Base-by-base conservation (phyloP, 1,140 invertebrate genomes). In the Leptinotarsa defecta region DNA sequence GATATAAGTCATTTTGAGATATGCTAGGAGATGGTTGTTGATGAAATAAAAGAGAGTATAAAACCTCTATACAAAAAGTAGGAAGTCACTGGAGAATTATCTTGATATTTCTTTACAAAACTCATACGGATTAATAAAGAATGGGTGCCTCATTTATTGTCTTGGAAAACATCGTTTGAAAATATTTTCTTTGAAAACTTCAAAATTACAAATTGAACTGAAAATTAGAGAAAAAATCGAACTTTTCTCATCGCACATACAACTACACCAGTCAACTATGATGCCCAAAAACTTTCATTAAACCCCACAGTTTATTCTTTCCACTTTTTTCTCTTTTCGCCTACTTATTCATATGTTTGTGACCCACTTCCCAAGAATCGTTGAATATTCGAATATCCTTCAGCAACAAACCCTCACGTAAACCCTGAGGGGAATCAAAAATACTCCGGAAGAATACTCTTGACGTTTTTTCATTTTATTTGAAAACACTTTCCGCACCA, bases 341-440 rank as follows among this genome's bases (percentile, higher is more conserved):
- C 5, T 0, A 5, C 52, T 57, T 19, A 57, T 57, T 57, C 52
- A 57, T 19, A 57, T 19, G 52, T 57, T 57, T 57, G 52, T 57
- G 52, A 57, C 52, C 52, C 3, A 57, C 15, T 57, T 57, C n/a
- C 52, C 52, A 57, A 8, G 15, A 57, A 57, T 17, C 52, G 17
- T 19, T 57, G n/a, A 19, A 57, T 57, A 57, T 57, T 57, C 52
- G 52, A 57, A 57, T 57, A 17, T 57, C 52, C 52, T 57, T 57
- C n/a, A 17, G 15, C 52, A 19, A 19, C 34, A 57, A 57, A 57
- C 52, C 52, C 52, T 57, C 15, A n/a, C 52, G 52, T 17, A 57
- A 57, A 57, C n/a, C 52, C 52, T 57, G 52, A 57, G 52, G 52
- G 52, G 52, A 57, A 57, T 57, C 52, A 57, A 57, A 57, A 57